These are phyloP conservation scores for Podarcis lilfordi DNA, from an alignment of 2,797 vertebrate genomes.

Conservation along the genomic window DNA sequence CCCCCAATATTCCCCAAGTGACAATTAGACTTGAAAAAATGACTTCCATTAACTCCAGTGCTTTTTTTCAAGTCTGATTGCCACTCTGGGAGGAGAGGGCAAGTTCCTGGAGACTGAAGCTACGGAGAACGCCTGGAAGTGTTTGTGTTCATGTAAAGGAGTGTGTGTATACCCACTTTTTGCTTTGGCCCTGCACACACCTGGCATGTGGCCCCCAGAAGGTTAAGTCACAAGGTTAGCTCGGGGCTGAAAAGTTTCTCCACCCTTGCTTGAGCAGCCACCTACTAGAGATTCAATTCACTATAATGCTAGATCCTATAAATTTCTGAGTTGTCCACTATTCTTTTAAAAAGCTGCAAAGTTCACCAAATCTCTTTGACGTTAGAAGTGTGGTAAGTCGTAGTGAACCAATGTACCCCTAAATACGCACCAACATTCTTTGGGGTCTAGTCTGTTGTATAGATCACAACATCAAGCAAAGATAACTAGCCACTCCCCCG, in stretches of 20 bases:
- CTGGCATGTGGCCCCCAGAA: neutral
- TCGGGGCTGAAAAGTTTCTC: neutral
- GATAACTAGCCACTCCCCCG: slow-evolving; percentile 29
- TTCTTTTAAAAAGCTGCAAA: neutral
- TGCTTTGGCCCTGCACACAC: neutral
- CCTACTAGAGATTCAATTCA: neutral
- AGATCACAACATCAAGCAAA: slow-evolving; percentile 44
- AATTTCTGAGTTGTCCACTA: neutral
- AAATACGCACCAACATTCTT: neutral
- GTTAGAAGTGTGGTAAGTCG: neutral
- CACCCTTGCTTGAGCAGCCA: neutral
- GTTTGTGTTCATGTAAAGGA: neutral
- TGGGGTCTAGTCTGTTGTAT: slow-evolving; percentile 25
- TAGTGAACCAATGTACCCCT: slow-evolving; percentile 19
- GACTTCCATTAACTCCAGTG: no score
- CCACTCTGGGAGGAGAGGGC: no score
- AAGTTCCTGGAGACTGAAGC: neutral
- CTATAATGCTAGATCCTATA: neutral
- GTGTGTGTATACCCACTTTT: neutral
- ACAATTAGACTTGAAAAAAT: no score
- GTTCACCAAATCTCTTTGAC: neutral
- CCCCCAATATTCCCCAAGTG: no score
- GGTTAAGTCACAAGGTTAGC: neutral
- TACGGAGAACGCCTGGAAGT: neutral
- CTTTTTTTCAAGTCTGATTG: no score